phyloP scores from a whole-genome alignment of 2,113 vertebrate species.

The Fukomys damarensis region DNA sequence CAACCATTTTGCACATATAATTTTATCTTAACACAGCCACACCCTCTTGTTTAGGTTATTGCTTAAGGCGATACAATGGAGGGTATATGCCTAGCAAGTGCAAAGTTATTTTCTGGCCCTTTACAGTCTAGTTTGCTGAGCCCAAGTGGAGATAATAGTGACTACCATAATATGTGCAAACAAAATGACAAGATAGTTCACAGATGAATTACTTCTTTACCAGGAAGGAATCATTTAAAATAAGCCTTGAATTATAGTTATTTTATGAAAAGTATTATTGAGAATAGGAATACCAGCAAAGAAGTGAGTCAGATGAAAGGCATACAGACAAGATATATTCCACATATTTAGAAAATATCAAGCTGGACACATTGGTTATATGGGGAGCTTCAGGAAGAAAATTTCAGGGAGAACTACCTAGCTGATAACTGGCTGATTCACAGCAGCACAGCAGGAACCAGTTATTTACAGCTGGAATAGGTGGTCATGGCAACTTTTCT shows the following conservation, averaged over 20 bases:
- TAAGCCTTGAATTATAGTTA: neutral
- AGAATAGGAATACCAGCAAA: neutral
- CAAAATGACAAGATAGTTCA: neutral
- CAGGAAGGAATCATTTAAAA: neutral
- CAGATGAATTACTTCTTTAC: neutral
- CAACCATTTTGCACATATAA: neutral
- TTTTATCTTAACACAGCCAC: neutral
- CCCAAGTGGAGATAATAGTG: neutral
- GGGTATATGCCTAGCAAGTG: too few species aligned
- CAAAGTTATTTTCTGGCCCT: neutral
- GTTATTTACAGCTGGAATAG: neutral
- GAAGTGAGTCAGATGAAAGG: neutral
- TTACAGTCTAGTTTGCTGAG: neutral
- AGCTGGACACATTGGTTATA: neutral
- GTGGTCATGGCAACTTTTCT: neutral
- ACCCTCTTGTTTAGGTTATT: neutral
- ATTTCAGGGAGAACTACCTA: neutral
- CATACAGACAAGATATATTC: neutral
- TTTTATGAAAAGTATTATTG: neutral
- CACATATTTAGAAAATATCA: neutral
- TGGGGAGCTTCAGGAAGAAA: neutral
- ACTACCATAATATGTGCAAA: neutral
- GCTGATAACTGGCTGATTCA: neutral
- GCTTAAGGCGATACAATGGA: neutral
- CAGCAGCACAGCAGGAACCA: neutral